phyloP scores from a whole-genome alignment of 2,888 invertebrate genomes.

The Siphonodentalium dalli region DNA sequence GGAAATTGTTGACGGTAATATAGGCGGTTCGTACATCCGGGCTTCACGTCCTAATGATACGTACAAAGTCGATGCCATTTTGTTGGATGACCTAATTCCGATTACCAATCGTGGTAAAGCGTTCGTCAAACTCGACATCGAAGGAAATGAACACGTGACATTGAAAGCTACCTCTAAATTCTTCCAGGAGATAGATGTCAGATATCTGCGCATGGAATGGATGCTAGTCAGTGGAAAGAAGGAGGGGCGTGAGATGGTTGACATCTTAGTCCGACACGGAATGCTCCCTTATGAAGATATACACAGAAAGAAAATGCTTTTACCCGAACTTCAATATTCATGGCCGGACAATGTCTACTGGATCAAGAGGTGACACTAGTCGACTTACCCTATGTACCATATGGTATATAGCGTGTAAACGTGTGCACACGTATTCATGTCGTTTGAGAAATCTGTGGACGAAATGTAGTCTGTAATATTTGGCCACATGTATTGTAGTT shows the following conservation, averaged over 20 bases:
- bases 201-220: conserved; percentile 49
- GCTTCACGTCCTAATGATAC: background rate
- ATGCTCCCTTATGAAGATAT: conserved; percentile 37
- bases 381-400: too few species aligned
- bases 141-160: conserved; percentile 42
- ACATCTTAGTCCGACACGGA: conserved; percentile 35
- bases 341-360: conserved; percentile 54
- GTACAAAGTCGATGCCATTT: conserved; percentile 33
- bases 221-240: conserved; percentile 26
- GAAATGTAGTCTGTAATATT: too few species aligned
- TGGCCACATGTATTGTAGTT: too few species aligned
- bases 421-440: too few species aligned
- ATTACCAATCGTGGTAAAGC: conserved; percentile 28
- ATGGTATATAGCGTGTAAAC: too few species aligned
- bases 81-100: conserved; percentile 37
- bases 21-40: conserved; percentile 40
- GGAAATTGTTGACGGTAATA: conserved; percentile 30
- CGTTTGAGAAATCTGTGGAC: too few species aligned
- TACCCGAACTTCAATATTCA: conserved; percentile 22
- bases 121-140: conserved; percentile 51
- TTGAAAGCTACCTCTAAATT: conserved; percentile 34
- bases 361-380: conserved; percentile 48
- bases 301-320: conserved; percentile 16
- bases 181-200: conserved; percentile 39
- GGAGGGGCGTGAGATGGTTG: conserved; percentile 24